Evolutionary conservation across 2,113 vertebrate species (phyloP).

Genomic region (Campylomormyrus tamandua): DNA sequence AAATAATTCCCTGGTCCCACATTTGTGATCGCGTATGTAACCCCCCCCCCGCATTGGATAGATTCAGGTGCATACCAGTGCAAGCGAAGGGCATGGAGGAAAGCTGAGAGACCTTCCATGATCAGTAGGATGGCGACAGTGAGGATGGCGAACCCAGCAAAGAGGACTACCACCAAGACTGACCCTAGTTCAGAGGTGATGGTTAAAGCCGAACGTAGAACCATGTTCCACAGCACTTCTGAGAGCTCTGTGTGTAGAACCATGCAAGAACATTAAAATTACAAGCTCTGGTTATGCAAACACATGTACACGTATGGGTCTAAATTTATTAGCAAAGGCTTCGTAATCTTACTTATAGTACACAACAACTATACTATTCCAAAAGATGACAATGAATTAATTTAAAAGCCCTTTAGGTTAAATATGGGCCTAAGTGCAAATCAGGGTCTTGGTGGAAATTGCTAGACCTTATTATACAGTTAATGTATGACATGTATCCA

Average conservation of each 20-base stretch:
- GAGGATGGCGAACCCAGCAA: slow-evolving; percentile 34
- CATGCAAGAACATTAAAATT: not conserved
- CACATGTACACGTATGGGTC: not conserved
- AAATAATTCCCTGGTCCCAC: not conserved
- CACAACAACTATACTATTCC: not conserved
- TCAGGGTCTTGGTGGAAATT: not conserved
- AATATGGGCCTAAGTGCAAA: not conserved
- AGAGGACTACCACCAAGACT: slow-evolving; percentile 26
- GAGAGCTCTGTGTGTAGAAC: slow-evolving; percentile 37
- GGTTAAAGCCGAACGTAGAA: slow-evolving; percentile 32
- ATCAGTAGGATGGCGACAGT: slow-evolving; percentile 36
- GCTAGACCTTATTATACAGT: not conserved
- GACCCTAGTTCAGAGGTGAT: slow-evolving; percentile 21
- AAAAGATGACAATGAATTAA: not conserved
- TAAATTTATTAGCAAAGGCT: not conserved
- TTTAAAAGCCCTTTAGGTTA: not conserved
- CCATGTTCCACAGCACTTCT: slow-evolving; percentile 44
- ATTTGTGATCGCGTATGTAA: not conserved
- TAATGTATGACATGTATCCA: not conserved
- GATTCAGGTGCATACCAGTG: slow-evolving; percentile 34
- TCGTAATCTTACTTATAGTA: not conserved
- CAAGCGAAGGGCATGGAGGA: slow-evolving; percentile 42
- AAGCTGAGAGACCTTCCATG: slow-evolving; percentile 45
- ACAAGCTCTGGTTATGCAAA: not conserved
- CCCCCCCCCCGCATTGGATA: too few relatives aligned